These are phyloP conservation scores for Dryomyza anilis DNA, from an alignment of 2,888 invertebrate genomes.

Conservation along the genomic window DNA sequence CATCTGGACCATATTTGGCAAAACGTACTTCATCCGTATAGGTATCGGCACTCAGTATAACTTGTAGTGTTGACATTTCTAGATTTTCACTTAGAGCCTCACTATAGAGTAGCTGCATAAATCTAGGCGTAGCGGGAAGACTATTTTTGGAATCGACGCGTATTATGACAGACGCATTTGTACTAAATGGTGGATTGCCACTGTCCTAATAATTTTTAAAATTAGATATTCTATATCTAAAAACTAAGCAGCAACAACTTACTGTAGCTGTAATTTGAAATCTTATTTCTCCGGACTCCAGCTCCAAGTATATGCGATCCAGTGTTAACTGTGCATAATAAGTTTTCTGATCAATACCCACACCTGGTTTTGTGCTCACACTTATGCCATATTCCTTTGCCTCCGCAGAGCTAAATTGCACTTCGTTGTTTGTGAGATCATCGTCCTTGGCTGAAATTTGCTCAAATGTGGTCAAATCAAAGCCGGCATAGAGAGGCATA, in stretches of 20 bases:
- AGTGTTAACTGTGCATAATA: slow-evolving; percentile 39
- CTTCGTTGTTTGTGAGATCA: slow-evolving; percentile 41
- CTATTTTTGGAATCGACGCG: slow-evolving; percentile 35
- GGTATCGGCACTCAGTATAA: slow-evolving; percentile 33
- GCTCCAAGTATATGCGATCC: slow-evolving; percentile 35
- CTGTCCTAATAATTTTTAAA: slow-evolving; percentile 34
- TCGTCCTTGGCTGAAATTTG: slow-evolving; percentile 43
- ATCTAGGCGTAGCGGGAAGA: slow-evolving; percentile 37
- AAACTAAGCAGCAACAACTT: slow-evolving; percentile 6
- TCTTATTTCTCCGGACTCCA: slow-evolving; percentile 35
- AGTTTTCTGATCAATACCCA: slow-evolving; percentile 32
- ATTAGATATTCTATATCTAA: too few relatives aligned
- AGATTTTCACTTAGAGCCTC: slow-evolving; percentile 27
- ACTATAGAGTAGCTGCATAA: slow-evolving; percentile 31
- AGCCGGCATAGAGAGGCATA: slow-evolving; percentile 43
- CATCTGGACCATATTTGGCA: slow-evolving; percentile 22
- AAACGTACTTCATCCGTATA: slow-evolving; percentile 37
- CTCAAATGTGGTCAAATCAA: slow-evolving; percentile 40
- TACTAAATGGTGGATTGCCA: slow-evolving; percentile 36
- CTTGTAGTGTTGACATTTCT: slow-evolving; percentile 25
- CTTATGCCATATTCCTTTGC: slow-evolving; percentile 33
- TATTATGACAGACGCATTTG: slow-evolving; percentile 36
- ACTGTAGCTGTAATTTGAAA: slow-evolving; percentile 45
- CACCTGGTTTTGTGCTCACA: slow-evolving; percentile 29
- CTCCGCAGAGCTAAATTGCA: slow-evolving; percentile 40